phyloP scores from a whole-genome alignment of 2,797 vertebrate species.

The Gymnothorax javanicus region DNA sequence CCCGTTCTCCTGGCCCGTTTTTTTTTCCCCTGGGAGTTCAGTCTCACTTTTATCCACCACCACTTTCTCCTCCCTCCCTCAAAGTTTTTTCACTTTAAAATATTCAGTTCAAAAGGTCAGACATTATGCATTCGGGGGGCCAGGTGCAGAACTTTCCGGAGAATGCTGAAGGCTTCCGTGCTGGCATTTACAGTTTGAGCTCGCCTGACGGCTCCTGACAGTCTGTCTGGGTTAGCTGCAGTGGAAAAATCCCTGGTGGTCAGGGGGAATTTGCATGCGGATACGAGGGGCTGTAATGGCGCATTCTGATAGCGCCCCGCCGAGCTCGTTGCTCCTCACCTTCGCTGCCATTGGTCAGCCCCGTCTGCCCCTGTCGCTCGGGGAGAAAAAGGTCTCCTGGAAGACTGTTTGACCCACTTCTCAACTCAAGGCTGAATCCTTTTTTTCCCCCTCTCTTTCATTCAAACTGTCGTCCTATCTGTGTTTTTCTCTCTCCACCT shows the following conservation, averaged over 20 bases:
- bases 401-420: constrained; percentile 44
- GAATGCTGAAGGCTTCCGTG: constrained; percentile 25
- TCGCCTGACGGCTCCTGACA: constrained; percentile 59
- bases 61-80: background rate
- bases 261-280: constrained; percentile 67
- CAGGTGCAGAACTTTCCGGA: constrained; percentile 27
- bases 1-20: no score
- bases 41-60: background rate
- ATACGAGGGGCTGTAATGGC: constrained; percentile 69
- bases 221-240: constrained; percentile 54
- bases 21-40: no score
- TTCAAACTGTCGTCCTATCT: background rate
- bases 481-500: background rate
- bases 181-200: constrained; percentile 70
- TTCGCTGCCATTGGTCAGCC: constrained; percentile 49
- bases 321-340: constrained; percentile 55
- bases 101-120: constrained; percentile 36
- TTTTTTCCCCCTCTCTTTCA: background rate
- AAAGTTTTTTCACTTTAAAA: constrained; percentile 14
- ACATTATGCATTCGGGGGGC: constrained; percentile 41
- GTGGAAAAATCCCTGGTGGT: constrained; percentile 64
- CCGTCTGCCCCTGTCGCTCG: constrained; percentile 28
- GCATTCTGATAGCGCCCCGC: constrained; percentile 62
- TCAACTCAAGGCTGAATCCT: background rate
- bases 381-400: constrained; percentile 17